Evolutionary conservation across 2,888 invertebrate genomes (phyloP).

Genomic region (Aphidius colemani): DNA sequence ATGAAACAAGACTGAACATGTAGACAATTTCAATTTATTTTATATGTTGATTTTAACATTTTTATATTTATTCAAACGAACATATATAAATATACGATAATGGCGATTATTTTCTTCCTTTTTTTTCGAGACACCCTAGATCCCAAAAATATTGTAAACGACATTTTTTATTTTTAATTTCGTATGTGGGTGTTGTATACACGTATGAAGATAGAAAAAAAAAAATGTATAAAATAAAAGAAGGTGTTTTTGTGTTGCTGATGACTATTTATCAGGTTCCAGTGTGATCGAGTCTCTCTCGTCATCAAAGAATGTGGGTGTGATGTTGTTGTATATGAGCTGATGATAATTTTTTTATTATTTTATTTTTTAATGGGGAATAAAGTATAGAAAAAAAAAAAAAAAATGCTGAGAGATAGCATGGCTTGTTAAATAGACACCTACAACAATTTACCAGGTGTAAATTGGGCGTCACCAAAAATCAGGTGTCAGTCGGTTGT

Average conservation of each 20-base stretch:
- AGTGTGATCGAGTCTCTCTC: constrained; percentile 47
- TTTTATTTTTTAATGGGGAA: too few relatives aligned
- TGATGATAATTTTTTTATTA: too few relatives aligned
- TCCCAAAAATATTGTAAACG: too few relatives aligned
- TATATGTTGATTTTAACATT: too few relatives aligned
- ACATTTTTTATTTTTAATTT: too few relatives aligned
- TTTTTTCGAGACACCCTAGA: too few relatives aligned
- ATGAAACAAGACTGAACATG: too few relatives aligned
- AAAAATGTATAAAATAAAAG: not conserved
- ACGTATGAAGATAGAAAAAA: not conserved
- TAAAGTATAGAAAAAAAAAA: not conserved
- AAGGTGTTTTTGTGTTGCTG: constrained; percentile 4
- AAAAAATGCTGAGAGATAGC: not conserved
- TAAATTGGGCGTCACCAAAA: constrained; percentile 50
- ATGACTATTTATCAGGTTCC: constrained; percentile 40
- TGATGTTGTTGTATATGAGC: constrained; percentile 41
- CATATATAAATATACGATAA: too few relatives aligned
- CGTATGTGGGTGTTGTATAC: too few relatives aligned
- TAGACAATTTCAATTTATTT: too few relatives aligned
- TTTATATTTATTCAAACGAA: too few relatives aligned
- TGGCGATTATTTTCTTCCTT: too few relatives aligned
- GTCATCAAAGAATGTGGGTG: constrained; percentile 59
- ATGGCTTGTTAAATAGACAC: constrained; percentile 13
- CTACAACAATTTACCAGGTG: constrained; percentile 42
- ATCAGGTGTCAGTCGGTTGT: constrained; percentile 40